These are phyloP conservation scores for Porites lutea DNA, from an alignment of 64 coral and sea anemone species.

Conservation along the genomic window DNA sequence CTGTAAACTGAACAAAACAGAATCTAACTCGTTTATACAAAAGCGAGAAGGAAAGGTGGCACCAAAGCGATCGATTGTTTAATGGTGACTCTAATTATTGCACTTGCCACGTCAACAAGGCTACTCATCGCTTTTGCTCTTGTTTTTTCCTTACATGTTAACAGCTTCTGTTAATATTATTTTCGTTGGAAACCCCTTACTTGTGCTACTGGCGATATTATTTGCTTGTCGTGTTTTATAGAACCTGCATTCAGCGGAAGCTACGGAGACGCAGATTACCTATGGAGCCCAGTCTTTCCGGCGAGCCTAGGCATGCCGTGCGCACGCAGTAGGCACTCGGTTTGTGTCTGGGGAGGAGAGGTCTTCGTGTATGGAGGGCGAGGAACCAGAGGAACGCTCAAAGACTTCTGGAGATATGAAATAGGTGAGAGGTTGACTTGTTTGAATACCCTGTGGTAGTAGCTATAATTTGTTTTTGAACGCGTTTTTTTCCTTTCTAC, in stretches of 20 bases:
- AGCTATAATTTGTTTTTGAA: neutral
- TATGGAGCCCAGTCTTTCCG: slow-evolving; percentile 98
- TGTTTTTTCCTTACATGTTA: no score
- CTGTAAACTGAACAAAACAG: no score
- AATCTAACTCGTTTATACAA: no score
- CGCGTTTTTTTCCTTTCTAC: no score
- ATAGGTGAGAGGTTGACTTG: slow-evolving; percentile 52
- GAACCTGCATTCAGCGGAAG: slow-evolving; percentile 61
- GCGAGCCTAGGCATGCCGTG: slow-evolving; percentile 71
- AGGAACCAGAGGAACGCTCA: slow-evolving; percentile 77
- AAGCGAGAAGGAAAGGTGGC: no score
- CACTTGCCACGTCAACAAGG: no score
- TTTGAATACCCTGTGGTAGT: neutral
- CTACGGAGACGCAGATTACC: slow-evolving; percentile 79
- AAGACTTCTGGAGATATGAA: slow-evolving; percentile 99
- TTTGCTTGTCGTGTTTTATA: neutral
- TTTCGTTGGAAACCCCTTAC: no score
- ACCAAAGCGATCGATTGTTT: no score
- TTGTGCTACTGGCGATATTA: neutral
- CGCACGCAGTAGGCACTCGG: slow-evolving; percentile 85
- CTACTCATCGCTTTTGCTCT: no score
- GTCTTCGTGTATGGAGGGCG: slow-evolving; percentile 91
- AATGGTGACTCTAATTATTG: no score
- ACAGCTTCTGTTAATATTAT: no score
- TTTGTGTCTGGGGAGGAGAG: slow-evolving; percentile 80